phyloP scores from a whole-genome alignment of 2,888 invertebrate genomes.

The Lepidochrysops patricia region DNA sequence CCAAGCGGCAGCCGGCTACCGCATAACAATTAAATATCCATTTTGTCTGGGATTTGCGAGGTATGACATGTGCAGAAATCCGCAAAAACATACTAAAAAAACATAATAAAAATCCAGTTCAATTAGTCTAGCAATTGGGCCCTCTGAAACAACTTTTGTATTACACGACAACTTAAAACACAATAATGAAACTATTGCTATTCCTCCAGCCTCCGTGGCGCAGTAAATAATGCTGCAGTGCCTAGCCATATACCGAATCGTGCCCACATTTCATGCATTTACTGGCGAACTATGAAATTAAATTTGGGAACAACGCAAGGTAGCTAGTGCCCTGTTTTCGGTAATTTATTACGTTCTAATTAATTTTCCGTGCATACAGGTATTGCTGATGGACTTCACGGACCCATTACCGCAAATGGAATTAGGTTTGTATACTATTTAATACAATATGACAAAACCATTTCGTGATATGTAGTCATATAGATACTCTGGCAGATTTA shows the following conservation, averaged over 20 bases:
- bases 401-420: neutral
- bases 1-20: too few species aligned
- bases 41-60: too few species aligned
- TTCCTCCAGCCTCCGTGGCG: constrained; percentile 40
- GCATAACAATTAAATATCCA: too few species aligned
- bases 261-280: constrained; percentile 39
- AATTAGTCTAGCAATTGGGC: too few species aligned
- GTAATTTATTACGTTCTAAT: constrained; percentile 35
- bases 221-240: constrained; percentile 51
- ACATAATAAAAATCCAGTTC: too few species aligned
- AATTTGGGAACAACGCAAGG: constrained; percentile 55
- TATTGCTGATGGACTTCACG: constrained; percentile 7
- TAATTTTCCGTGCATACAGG: constrained; percentile 26
- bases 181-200: constrained; percentile 49
- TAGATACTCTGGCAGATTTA: too few species aligned
- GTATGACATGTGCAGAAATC: too few species aligned
- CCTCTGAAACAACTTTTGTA: too few species aligned
- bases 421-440: neutral
- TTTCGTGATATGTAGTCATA: too few species aligned
- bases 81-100: too few species aligned
- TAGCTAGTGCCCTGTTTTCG: constrained; percentile 32
- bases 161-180: neutral
- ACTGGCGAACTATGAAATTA: constrained; percentile 51
- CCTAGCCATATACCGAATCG: constrained; percentile 24
- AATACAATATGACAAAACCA: neutral